Evolutionary conservation across 1,140 invertebrate species (phyloP).

Genomic region (Apis laboriosa): DNA sequence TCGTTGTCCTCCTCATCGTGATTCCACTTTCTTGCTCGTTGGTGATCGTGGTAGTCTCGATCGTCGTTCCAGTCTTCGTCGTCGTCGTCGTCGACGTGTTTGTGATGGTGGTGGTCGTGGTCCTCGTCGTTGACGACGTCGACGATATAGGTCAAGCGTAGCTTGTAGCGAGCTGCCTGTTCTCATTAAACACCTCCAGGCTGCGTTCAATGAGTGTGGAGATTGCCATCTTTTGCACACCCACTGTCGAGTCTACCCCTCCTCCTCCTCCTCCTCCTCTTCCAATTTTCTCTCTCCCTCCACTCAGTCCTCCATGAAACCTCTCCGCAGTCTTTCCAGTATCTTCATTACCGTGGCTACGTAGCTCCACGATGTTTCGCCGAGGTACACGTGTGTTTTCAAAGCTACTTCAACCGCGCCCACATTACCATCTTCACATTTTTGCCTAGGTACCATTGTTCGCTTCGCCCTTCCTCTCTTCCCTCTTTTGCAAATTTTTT

Average conservation of each 20-base stretch:
- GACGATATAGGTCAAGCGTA: constrained; percentile 58
- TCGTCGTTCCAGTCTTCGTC: neutral
- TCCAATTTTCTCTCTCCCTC: constrained; percentile 46
- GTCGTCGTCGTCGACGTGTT: constrained; percentile 31
- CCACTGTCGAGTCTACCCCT: constrained; percentile 18
- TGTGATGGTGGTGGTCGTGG: neutral
- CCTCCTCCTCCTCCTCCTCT: constrained; percentile 33
- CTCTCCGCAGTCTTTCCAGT: constrained; percentile 8
- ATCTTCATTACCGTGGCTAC: constrained; percentile 32
- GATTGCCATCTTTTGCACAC: constrained; percentile 64
- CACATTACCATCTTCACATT: constrained; percentile 13
- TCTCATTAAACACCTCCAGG: constrained; percentile 64
- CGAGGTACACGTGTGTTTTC: neutral
- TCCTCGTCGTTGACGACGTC: constrained; percentile 29
- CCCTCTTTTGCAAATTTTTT: neutral
- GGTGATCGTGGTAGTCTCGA: too few relatives aligned
- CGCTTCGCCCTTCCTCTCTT: neutral
- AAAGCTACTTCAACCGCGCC: neutral
- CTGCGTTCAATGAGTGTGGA: constrained; percentile 61
- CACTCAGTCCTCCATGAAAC: constrained; percentile 26
- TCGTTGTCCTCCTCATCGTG: constrained; percentile 9
- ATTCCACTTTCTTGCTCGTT: too few relatives aligned
- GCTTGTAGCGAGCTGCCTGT: constrained; percentile 37
- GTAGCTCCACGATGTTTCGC: constrained; percentile 16
- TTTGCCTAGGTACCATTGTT: constrained; percentile 30